Evolutionary conservation across 2,888 invertebrate genomes (phyloP).

Genomic region (Ganaspis brasiliensis): DNA sequence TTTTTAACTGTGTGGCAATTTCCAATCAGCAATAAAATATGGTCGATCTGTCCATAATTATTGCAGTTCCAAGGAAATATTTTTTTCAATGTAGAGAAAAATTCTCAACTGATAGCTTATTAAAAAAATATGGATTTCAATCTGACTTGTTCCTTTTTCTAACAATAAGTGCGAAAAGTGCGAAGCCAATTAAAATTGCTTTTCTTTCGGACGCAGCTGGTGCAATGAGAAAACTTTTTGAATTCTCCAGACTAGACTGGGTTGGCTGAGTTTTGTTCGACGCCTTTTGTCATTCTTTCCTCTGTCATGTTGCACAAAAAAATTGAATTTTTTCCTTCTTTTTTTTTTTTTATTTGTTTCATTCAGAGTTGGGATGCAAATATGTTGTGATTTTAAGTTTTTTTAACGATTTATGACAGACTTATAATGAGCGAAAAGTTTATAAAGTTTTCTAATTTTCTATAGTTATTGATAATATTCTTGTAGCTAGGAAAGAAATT

Average conservation of each 20-base stretch:
- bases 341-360: neutral
- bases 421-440: too few relatives aligned
- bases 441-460: too few relatives aligned
- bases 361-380: neutral
- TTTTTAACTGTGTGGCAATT: too few relatives aligned
- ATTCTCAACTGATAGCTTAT: neutral
- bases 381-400: too few relatives aligned
- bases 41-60: too few relatives aligned
- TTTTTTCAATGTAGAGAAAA: too few relatives aligned
- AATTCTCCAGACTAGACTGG: constrained; percentile 56
- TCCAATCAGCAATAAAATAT: too few relatives aligned
- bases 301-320: constrained; percentile 26
- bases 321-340: constrained; percentile 7
- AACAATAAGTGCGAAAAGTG: constrained; percentile 24
- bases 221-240: constrained; percentile 68
- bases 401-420: too few relatives aligned
- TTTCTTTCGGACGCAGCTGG: constrained; percentile 68
- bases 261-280: constrained; percentile 15
- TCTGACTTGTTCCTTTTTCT: neutral
- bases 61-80: too few relatives aligned
- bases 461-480: too few relatives aligned
- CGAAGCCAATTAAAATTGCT: constrained; percentile 70
- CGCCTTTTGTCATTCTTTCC: constrained; percentile 27
- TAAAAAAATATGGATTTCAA: neutral
- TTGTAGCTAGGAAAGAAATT: too few relatives aligned